Base-by-base conservation (phyloP, 2,113 vertebrate species). In the Delphinapterus leucas region DNA sequence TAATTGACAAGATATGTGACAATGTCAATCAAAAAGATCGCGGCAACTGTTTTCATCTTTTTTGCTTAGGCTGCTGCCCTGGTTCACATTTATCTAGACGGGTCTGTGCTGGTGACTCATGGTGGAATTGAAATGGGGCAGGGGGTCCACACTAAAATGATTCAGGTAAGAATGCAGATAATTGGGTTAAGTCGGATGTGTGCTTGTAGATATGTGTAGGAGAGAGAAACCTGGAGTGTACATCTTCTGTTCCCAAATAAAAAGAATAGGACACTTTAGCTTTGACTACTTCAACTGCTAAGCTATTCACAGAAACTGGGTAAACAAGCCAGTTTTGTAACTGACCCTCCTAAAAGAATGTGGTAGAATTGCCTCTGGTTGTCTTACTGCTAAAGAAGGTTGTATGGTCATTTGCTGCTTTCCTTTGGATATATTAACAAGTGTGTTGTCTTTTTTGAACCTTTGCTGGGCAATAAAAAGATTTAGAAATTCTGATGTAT, bases 61-160 rank as follows among this genome's bases (percentile, higher is more conserved):
- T 96, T 26, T 63, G 21, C n/a, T 70, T 36, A 99, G 99, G 99
- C 98, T 25, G 98, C 98, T 23, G 99, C 99, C 83, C 98, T 99
- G 95, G 98, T 99, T 93, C 99, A 99, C 95, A 97, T 99, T 97
- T 99, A 99, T 53, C 98, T 98, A 8, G 99, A 99, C 26, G 99
- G 99, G 0, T 99, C 99, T 5, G 99, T 99, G 49, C 98, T 99
- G 95, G 98, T 99, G 79, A 98, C 98, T 90, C 99, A 99, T 0
- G 98, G 98, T 4, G 99, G 99, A 41, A 97, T 98, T 5, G 99
- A 99, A 97, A 97, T 99, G 99, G 99, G 99, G 17, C 99, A 99
- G 85, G 99, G 99, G 0, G 80, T 99, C 93, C 99, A 99, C 98
- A 99, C 99, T 25, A 99, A 99, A 95, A 98, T 99, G 90, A 98